Conservation (phyloP, 2,113 vertebrate genomes). For the Chloroceryle aenea region DNA sequence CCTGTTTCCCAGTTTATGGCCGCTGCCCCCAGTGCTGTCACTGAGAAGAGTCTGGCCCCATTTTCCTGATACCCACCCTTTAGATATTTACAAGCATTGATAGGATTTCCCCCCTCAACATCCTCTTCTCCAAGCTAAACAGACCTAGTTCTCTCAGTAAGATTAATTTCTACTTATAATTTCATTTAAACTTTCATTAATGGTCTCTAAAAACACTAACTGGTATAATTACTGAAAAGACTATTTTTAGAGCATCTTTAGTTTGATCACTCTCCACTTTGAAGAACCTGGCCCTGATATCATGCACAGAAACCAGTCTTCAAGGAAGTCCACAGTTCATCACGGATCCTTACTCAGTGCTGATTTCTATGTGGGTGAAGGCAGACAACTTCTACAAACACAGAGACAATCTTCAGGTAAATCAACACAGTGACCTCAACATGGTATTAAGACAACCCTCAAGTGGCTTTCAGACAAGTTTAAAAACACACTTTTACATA, state of each 20-base stretch:
- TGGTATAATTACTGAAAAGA: neutral
- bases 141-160: neutral
- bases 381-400: neutral
- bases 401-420: neutral
- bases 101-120: too few relatives aligned
- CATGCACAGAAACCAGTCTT: neutral
- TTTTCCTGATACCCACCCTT: too few relatives aligned
- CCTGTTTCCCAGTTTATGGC: too few relatives aligned
- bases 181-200: neutral
- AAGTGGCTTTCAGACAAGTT: neutral
- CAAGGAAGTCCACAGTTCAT: neutral
- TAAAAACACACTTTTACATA: neutral
- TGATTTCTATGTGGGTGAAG: neutral
- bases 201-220: neutral
- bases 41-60: too few relatives aligned
- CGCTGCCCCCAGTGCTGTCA: too few relatives aligned
- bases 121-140: too few relatives aligned
- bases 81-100: too few relatives aligned
- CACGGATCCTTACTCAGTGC: neutral
- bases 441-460: neutral
- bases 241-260: neutral
- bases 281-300: neutral
- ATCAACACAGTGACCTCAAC: neutral
- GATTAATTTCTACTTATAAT: neutral
- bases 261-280: neutral